Evolutionary conservation across 2,797 vertebrate species (phyloP), one percentile per base, ranked within the genome.

Genomic region (Trachurus trachurus): DNA sequence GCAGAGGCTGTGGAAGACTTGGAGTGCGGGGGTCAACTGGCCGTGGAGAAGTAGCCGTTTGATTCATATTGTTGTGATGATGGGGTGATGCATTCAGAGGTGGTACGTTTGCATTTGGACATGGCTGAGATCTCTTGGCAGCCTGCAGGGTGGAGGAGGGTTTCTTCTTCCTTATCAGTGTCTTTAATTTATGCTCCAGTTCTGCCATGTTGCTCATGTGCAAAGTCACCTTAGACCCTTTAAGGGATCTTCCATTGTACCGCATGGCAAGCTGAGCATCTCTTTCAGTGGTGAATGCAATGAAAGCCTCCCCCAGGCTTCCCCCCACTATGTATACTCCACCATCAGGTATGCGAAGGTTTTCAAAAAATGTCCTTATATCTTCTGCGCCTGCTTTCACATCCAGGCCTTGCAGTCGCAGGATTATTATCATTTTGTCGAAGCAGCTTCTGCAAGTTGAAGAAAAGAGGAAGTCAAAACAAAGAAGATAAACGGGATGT

Each of bases 251-350:
- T 82, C 97, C 97, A 50, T 94, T 96, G 64, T 85, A 89, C 77
- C 88, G 94, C 95, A 98, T 91, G 60, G 97, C 98, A 78, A 95
- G 94, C 83, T 96, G 95, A 62, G 96, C 96, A 85, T 99, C 96
- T 94, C 92, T 93, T 52, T 97, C 96, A 22, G 93, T 95, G 63
- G 88, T 90, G 93, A 99, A 99, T 70, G 97, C 97, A 89, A 99
- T 96, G 87, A 99, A 99, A 74, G 98, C 98, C 92, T 99, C 97
- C 72, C 95, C 94, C 65, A 91, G 89, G 67, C 94, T 91, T 84
- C 98, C 98, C 92, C 98, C 98, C 86, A 96, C 94, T 82, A 99
- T 97, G 94, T 96, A 97, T 54, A 99, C 97, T 80, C 97, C 96
- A 88, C 98, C 98, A 76, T 97, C 95, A 37, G 97, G 97, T 88